Conservation (phyloP, 2,113 vertebrate species). For the Acrocephalus arundinaceus region DNA sequence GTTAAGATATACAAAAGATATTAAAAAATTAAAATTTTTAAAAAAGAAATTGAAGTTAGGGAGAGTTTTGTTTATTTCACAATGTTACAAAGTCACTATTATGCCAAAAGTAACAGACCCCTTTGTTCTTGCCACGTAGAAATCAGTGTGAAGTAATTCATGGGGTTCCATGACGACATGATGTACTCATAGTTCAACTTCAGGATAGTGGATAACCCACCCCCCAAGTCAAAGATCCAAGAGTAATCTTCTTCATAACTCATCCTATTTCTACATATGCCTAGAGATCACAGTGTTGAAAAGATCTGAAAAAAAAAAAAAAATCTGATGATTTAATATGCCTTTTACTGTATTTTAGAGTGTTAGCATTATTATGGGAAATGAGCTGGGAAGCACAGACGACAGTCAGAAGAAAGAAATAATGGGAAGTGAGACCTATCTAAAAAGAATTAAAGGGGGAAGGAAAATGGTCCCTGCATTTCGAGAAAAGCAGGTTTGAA, state of each 20-base stretch:
- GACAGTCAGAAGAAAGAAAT: background rate
- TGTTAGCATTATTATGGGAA: background rate
- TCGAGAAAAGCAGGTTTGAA: background rate
- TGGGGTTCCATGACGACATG: background rate
- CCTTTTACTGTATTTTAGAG: background rate
- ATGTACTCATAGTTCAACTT: background rate
- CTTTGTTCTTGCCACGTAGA: background rate
- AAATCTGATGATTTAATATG: background rate
- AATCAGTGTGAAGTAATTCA: background rate
- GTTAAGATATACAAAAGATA: background rate
- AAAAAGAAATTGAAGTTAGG: rapidly evolving
- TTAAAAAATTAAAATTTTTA: background rate
- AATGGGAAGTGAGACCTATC: background rate
- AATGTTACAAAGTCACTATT: background rate
- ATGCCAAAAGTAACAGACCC: background rate
- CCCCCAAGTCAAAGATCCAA: background rate
- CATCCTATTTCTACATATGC: background rate
- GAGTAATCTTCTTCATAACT: background rate
- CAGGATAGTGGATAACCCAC: background rate
- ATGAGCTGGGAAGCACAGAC: background rate
- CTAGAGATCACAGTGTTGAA: background rate
- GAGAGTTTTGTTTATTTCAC: background rate
- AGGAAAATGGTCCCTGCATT: background rate
- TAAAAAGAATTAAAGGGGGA: background rate
- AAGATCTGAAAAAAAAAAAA: background rate